These are phyloP conservation scores for Protaetia brevitarsis DNA, from an alignment of 1,140 invertebrate genomes.

Conservation along the genomic window DNA sequence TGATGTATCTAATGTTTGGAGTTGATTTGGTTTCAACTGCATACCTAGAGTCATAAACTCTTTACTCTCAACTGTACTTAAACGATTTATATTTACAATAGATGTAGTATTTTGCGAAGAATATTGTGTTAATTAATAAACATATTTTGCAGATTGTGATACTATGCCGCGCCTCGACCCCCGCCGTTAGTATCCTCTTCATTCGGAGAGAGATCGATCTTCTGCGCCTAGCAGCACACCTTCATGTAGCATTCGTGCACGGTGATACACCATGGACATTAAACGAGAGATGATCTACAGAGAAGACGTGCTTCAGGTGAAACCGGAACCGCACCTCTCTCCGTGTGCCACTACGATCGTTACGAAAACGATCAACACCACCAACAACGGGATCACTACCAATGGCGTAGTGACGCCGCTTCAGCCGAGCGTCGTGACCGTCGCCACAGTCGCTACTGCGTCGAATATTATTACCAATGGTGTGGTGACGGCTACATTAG, in stretches of 20 bases:
- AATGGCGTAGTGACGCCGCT: conserved; percentile 28
- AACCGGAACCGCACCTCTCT: conserved; percentile 43
- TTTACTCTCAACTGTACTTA: too few relatives aligned
- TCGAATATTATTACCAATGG: conserved; percentile 29
- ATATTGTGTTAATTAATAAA: not conserved
- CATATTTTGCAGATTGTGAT: conserved; percentile 40
- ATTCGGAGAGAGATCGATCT: not conserved
- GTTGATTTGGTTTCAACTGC: too few relatives aligned
- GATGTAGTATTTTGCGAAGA: too few relatives aligned
- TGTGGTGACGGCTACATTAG: not conserved
- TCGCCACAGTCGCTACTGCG: conserved; percentile 3
- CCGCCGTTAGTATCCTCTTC: conserved; percentile 31
- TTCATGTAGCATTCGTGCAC: conserved; percentile 20
- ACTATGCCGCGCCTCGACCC: conserved; percentile 33
- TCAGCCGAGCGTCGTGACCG: not conserved
- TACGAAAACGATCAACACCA: conserved; percentile 22
- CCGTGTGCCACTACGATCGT: conserved; percentile 28
- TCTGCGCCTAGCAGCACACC: not conserved
- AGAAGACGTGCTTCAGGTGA: conserved; percentile 45
- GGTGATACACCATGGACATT: conserved; percentile 41
- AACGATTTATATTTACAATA: too few relatives aligned
- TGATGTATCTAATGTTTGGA: too few relatives aligned
- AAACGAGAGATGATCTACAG: conserved; percentile 46
- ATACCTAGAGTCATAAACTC: too few relatives aligned
- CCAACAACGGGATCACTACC: conserved; percentile 21